phyloP scores from a whole-genome alignment of 2,113 vertebrate species.

The Bombycilla garrulus region DNA sequence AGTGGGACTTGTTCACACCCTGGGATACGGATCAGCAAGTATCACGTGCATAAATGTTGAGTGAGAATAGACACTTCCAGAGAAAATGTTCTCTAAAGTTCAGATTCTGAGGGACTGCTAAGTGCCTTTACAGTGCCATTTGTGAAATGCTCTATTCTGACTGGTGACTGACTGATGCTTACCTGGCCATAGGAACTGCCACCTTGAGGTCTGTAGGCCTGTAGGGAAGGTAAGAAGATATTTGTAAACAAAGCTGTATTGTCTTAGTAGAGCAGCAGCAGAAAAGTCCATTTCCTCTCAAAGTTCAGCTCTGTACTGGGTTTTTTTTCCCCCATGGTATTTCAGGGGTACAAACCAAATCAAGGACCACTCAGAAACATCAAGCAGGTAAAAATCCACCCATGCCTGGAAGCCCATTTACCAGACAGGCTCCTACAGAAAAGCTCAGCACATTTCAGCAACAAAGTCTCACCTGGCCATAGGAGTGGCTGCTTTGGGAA shows the following conservation, averaged over 20 bases:
- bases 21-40: neutral
- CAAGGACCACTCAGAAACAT: accelerated
- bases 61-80: neutral
- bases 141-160: neutral
- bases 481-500: neutral
- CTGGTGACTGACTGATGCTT: neutral
- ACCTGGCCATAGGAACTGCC: neutral
- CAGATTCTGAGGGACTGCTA: neutral
- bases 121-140: neutral
- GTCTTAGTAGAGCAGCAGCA: neutral
- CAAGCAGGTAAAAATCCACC: accelerated
- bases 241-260: neutral
- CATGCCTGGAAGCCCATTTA: accelerated
- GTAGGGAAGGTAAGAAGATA: neutral
- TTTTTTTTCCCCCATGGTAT: neutral
- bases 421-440: neutral
- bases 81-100: neutral
- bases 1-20: too few relatives aligned
- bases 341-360: neutral
- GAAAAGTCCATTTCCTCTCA: neutral
- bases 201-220: neutral
- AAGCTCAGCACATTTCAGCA: neutral
- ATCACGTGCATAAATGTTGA: accelerated
- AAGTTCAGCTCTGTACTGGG: accelerated
- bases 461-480: neutral